Conservation (phyloP, 2,113 vertebrate species). For the Mellivora capensis region DNA sequence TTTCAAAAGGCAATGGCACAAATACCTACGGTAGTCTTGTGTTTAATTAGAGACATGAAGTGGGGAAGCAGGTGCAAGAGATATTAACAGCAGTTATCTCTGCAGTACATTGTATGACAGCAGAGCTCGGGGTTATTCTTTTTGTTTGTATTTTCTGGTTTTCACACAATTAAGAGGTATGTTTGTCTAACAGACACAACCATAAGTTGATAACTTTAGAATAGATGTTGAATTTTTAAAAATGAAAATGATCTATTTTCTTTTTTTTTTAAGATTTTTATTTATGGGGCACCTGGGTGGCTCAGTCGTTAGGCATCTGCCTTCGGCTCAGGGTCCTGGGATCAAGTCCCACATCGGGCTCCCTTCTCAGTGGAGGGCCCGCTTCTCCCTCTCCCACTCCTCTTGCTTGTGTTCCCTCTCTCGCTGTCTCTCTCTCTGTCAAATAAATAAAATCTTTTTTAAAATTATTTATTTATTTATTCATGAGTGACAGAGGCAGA, state of each 20-base stretch:
- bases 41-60: constrained; percentile 15
- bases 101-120: neutral
- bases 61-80: neutral
- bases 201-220: constrained; percentile 21
- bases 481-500: neutral
- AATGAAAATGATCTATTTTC: neutral
- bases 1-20: constrained; percentile 15
- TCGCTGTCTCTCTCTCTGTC: no score
- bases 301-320: no score
- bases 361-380: no score
- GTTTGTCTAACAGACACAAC: constrained; percentile 24
- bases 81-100: neutral
- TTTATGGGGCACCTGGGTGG: no score
- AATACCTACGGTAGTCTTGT: neutral
- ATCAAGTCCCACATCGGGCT: no score
- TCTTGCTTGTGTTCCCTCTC: no score
- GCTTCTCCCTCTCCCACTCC: no score
- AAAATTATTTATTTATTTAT: no score
- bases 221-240: neutral
- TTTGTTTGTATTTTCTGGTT: constrained; percentile 37
- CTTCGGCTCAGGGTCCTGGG: no score
- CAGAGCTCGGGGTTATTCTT: neutral
- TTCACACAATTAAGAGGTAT: neutral
- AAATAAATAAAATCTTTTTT: no score
- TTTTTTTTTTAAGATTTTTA: neutral